A percentile compares a stretch with the other conserved stretches of the same genome.
Evolutionary conservation across 2,113 vertebrate genomes (phyloP).

Genomic region (Cheilinus undulatus): DNA sequence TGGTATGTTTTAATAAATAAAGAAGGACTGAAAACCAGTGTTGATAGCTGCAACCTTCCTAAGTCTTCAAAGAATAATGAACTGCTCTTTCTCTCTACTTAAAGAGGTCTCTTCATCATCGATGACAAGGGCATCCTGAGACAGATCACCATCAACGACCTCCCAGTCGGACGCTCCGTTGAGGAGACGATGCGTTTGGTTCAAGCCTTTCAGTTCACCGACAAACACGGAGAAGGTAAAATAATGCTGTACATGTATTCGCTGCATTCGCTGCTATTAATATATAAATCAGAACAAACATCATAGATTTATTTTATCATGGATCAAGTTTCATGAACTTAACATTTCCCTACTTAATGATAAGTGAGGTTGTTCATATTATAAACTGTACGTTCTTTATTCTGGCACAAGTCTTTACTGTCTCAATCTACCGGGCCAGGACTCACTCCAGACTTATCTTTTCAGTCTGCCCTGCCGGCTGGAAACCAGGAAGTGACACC

Average conservation of each 20-base stretch:
- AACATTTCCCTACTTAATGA: neutral
- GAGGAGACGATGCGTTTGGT: slow-evolving; percentile 95
- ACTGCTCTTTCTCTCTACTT: neutral
- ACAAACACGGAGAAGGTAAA: slow-evolving; percentile 97
- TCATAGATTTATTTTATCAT: slow-evolving; percentile 5
- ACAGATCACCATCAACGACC: slow-evolving; percentile 98
- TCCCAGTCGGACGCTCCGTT: slow-evolving; percentile 97
- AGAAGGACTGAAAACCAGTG: neutral
- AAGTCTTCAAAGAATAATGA: neutral
- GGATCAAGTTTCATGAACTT: neutral
- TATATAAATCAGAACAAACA: neutral
- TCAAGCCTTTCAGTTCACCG: slow-evolving; percentile 98
- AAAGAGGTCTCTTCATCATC: slow-evolving; percentile 96
- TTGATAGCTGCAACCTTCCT: neutral
- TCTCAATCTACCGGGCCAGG: slow-evolving; percentile 16
- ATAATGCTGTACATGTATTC: neutral
- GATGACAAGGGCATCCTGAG: slow-evolving; percentile 94
- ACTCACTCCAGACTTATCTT: slow-evolving; percentile 75
- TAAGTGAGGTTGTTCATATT: neutral
- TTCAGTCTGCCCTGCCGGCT: slow-evolving; percentile 97
- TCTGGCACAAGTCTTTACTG: slow-evolving; percentile 4
- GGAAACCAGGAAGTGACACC: slow-evolving; percentile 98
- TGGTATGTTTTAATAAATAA: no score
- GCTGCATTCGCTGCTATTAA: no score
- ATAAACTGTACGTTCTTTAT: neutral